These are phyloP conservation scores for Acestrorhynchus altus DNA, from an alignment of 2,797 vertebrate species.

Conservation along the genomic window DNA sequence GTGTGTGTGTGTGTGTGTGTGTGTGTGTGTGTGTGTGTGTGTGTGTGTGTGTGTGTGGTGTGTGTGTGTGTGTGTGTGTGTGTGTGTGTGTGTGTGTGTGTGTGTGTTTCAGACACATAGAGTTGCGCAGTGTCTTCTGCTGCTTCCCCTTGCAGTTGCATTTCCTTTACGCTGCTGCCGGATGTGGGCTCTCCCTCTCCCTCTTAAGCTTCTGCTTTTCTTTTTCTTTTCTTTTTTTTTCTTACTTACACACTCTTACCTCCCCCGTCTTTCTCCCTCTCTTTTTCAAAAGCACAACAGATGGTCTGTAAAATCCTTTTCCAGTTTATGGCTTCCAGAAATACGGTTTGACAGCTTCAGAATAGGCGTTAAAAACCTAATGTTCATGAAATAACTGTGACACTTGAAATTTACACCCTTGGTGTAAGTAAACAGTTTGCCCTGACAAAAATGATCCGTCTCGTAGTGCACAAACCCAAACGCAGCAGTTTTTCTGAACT, in stretches of 20 bases:
- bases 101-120: slow-evolving; percentile 20
- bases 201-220: slow-evolving; percentile 43
- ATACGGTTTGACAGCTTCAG: slow-evolving; percentile 21
- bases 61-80: slow-evolving; percentile 4
- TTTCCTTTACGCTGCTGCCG: slow-evolving; percentile 69
- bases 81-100: not conserved
- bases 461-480: not conserved
- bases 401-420: not conserved
- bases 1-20: not conserved
- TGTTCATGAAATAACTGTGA: not conserved
- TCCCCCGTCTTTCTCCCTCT: slow-evolving; percentile 31
- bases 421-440: not conserved
- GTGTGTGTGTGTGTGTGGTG: not conserved
- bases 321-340: slow-evolving; percentile 58
- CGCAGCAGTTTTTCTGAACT: not conserved
- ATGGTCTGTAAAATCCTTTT: slow-evolving; percentile 65
- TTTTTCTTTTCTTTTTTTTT: slow-evolving; percentile 11
- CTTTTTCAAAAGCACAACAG: slow-evolving; percentile 59
- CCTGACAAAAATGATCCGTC: not conserved
- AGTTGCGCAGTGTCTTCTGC: slow-evolving; percentile 51
- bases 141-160: slow-evolving; percentile 54
- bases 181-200: slow-evolving; percentile 74
- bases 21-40: too few species aligned
- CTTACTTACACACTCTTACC: slow-evolving; percentile 40
- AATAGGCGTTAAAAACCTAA: not conserved